Evolutionary conservation across 2,797 vertebrate species (phyloP).

Genomic region (Eulemur coronatus): DNA sequence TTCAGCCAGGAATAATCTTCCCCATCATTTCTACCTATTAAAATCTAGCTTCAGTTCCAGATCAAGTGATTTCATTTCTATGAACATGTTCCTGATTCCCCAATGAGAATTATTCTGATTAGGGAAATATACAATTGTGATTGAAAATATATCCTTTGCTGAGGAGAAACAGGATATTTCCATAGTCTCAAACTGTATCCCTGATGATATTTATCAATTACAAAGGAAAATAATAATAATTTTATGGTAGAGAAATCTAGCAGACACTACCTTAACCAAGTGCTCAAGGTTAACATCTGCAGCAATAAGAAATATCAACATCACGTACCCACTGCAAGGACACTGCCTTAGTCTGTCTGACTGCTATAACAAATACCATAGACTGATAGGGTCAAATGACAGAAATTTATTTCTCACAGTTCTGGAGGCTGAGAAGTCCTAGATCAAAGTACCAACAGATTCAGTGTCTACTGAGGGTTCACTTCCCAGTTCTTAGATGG

Average conservation of each 20-base stretch:
- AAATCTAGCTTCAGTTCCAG: slow-evolving; percentile 16
- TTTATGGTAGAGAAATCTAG: background rate
- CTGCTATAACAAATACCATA: background rate
- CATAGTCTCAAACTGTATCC: background rate
- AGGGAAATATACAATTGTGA: background rate
- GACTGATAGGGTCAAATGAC: background rate
- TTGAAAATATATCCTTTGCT: background rate
- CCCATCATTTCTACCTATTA: background rate
- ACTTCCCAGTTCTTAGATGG: background rate
- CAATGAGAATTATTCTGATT: background rate
- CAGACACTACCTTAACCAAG: background rate
- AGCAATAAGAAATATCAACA: background rate
- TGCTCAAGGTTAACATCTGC: background rate
- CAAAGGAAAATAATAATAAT: background rate
- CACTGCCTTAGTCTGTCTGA: background rate
- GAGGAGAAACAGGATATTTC: background rate
- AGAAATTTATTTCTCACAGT: background rate
- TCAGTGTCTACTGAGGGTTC: background rate
- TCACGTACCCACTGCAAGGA: background rate
- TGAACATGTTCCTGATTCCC: background rate
- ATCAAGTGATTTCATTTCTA: background rate
- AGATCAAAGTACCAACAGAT: background rate
- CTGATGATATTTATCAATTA: background rate
- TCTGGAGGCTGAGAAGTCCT: background rate
- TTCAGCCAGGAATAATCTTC: background rate